A percentile compares a stretch with the other conserved stretches of the same genome.
phyloP scores from a whole-genome alignment of 2,113 vertebrate genomes.

The Macaca fascicularis region T2T-MFA8v1.1 NC_088386.1:47154001-47154500 shows the following conservation, averaged over 20 bases:
- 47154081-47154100: constrained; percentile 3
- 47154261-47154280: neutral
- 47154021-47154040: neutral
- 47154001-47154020: neutral
- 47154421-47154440: neutral
- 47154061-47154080: neutral
- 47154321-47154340: neutral
- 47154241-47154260: constrained; percentile 21
- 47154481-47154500: neutral
- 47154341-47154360: neutral
- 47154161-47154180: neutral
- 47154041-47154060: constrained; percentile 20
- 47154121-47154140: neutral
- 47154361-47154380: neutral
- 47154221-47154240: constrained; percentile 20
- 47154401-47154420: neutral
- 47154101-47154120: neutral
- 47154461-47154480: neutral
- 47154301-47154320: constrained; percentile 10
- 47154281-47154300: neutral
- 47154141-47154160: neutral
- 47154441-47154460: neutral
- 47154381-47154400: neutral
- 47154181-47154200: neutral
- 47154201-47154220: constrained; percentile 12